phyloP scores from a whole-genome alignment of 2,888 invertebrate genomes.

The Panopea generosa region DNA sequence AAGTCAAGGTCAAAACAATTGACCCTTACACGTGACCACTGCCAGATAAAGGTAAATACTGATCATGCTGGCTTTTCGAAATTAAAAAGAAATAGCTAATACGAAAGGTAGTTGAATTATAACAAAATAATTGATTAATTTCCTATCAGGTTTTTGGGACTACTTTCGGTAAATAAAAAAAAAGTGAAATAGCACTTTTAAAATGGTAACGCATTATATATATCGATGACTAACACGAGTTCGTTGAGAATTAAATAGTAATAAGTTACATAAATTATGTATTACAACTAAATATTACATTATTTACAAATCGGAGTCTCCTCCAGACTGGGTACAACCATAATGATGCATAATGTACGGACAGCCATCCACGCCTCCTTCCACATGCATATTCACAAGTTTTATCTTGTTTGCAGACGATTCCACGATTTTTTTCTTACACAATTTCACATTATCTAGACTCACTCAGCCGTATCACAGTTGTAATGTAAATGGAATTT shows the following conservation, averaged over 20 bases:
- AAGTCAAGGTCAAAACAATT: slow-evolving; percentile 16
- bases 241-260: slow-evolving; percentile 53
- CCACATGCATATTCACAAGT: background rate
- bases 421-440: no score
- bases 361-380: slow-evolving; percentile 11
- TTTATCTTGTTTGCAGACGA: no score
- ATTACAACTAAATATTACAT: slow-evolving; percentile 41
- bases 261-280: slow-evolving; percentile 63
- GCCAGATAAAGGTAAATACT: slow-evolving; percentile 60
- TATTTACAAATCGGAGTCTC: slow-evolving; percentile 39
- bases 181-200: slow-evolving; percentile 35
- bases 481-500: no score
- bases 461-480: no score
- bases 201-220: slow-evolving; percentile 1
- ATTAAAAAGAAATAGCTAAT: background rate
- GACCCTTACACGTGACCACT: slow-evolving; percentile 19
- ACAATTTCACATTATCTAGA: no score
- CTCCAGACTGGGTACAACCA: background rate
- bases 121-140: no score
- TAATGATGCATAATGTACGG: background rate
- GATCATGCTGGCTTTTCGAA: slow-evolving; percentile 19
- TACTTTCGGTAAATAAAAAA: background rate
- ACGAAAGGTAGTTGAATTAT: no score
- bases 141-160: no score
- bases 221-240: slow-evolving; percentile 24